Evolutionary conservation across 2,888 invertebrate species (phyloP).

Genomic region (Cyclophora albipunctata): DNA sequence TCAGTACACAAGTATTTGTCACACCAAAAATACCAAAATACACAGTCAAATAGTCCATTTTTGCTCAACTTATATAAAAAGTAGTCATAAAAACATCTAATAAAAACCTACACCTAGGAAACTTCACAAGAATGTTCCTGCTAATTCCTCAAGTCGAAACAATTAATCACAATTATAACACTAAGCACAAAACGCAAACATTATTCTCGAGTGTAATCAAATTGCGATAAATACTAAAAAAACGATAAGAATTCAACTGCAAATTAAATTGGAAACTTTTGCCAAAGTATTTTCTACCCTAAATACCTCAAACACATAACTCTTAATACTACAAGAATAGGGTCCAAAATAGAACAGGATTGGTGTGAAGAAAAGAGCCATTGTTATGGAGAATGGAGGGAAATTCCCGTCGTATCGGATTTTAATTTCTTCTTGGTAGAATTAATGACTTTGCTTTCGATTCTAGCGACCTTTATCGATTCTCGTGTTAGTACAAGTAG

Average conservation of each 20-base stretch:
- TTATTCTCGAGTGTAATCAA: slow-evolving; percentile 63
- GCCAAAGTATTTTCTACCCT: slow-evolving; percentile 21
- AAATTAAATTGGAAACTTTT: slow-evolving; percentile 68
- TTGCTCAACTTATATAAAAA: no score
- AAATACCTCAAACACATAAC: slow-evolving; percentile 2
- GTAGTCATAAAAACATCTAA: no score
- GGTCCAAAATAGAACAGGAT: slow-evolving; percentile 15
- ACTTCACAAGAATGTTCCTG: no score
- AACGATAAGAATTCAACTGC: slow-evolving; percentile 62
- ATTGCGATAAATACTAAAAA: slow-evolving; percentile 64
- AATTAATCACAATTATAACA: neutral
- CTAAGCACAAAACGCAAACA: slow-evolving; percentile 27
- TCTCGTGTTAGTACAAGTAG: slow-evolving; percentile 44
- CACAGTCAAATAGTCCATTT: no score
- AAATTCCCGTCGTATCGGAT: slow-evolving; percentile 72
- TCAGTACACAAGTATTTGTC: no score
- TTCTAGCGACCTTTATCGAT: slow-evolving; percentile 38
- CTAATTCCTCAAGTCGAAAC: no score
- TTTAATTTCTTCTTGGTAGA: slow-evolving; percentile 68
- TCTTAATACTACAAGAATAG: neutral
- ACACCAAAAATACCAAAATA: no score
- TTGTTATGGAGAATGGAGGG: slow-evolving; percentile 32
- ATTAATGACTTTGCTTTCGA: slow-evolving; percentile 67
- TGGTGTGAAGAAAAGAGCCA: slow-evolving; percentile 22
- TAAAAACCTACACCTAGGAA: no score